Percentiles rank a stretch among this genome's conserved stretches.
phyloP scores from a whole-genome alignment of 2,113 vertebrate species.

The Pleuronectes platessa region DNA sequence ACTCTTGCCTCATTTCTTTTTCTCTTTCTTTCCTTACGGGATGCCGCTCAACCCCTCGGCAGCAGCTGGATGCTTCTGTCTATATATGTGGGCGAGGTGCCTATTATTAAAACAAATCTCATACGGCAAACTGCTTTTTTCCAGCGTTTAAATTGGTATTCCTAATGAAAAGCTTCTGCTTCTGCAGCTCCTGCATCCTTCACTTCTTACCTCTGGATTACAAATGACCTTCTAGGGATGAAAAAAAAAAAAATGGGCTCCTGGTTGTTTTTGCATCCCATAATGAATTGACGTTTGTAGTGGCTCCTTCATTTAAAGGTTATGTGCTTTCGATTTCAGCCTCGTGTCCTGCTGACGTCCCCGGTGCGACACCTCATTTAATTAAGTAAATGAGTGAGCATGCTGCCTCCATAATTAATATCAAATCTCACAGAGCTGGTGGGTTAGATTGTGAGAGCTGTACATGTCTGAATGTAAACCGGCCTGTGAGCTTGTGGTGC shows the following conservation, averaged over 20 bases:
- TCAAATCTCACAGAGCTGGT: not conserved
- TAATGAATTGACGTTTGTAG: not conserved
- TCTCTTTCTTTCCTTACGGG: constrained; percentile 50
- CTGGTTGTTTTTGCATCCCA: constrained; percentile 13
- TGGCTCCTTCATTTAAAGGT: constrained; percentile 8
- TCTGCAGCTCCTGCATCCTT: constrained; percentile 8
- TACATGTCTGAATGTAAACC: not conserved
- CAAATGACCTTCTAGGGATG: not conserved
- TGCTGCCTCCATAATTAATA: constrained; percentile 24
- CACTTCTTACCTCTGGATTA: constrained; percentile 35
- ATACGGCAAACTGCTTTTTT: constrained; percentile 27
- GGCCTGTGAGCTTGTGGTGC: constrained; percentile 4
- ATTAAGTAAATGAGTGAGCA: constrained; percentile 19
- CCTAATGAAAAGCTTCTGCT: constrained; percentile 41
- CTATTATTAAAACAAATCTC: constrained; percentile 61
- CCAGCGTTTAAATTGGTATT: constrained; percentile 30
- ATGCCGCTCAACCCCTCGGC: constrained; percentile 63
- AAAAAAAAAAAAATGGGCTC: constrained; percentile 7
- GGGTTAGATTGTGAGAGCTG: not conserved
- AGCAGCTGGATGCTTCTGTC: constrained; percentile 72
- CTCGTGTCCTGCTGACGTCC: not conserved
- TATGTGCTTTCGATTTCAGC: constrained; percentile 26
- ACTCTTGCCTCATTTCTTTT: constrained; percentile 32
- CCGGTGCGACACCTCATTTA: constrained; percentile 6
- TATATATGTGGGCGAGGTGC: constrained; percentile 49